phyloP scores from a whole-genome alignment of 64 coral and sea anemone species.

The Dendronephthya gigantea region DNA sequence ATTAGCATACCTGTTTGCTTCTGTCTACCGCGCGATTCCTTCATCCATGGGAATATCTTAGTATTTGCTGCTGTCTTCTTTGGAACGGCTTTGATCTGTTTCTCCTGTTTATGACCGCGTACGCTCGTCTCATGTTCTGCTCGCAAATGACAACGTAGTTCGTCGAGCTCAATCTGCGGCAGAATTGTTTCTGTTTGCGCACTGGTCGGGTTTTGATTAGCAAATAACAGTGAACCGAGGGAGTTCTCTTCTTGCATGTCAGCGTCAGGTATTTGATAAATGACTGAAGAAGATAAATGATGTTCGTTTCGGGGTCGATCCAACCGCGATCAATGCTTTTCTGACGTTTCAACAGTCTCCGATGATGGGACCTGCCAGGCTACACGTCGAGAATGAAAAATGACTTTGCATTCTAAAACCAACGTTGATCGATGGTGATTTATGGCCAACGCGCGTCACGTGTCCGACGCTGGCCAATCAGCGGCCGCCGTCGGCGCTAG shows the following conservation, averaged over 20 bases:
- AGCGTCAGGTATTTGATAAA: slow-evolving; percentile 23
- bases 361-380: slow-evolving; percentile 21
- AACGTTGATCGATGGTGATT: slow-evolving; percentile 26
- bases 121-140: neutral
- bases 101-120: neutral
- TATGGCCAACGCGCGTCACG: neutral
- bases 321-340: slow-evolving; percentile 6
- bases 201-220: slow-evolving; percentile 2
- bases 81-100: neutral
- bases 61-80: neutral
- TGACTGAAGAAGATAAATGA: slow-evolving; percentile 25
- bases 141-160: neutral
- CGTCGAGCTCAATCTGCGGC: neutral
- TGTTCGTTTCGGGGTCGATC: neutral
- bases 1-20: neutral
- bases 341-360: slow-evolving; percentile 4
- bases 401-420: slow-evolving; percentile 10
- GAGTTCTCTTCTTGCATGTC: slow-evolving; percentile 15
- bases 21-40: neutral
- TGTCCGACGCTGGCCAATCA: neutral
- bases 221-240: slow-evolving; percentile 6
- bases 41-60: slow-evolving; percentile 20
- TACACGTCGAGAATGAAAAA: slow-evolving; percentile 14
- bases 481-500: neutral
- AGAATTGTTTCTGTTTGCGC: neutral